Evolutionary conservation across 2,797 vertebrate genomes (phyloP).

Genomic region (Onychomys torridus): DNA sequence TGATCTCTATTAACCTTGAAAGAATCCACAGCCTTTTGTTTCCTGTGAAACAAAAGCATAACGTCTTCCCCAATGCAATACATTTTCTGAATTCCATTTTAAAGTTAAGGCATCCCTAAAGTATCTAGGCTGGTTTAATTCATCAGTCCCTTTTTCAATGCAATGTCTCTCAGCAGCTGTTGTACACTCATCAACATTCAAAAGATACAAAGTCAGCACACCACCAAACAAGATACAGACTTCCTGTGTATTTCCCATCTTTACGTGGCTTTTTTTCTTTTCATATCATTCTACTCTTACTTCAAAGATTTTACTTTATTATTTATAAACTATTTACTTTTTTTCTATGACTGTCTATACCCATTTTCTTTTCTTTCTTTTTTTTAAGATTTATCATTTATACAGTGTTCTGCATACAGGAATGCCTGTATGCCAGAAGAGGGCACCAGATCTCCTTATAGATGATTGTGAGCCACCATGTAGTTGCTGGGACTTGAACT

Average conservation of each 20-base stretch:
- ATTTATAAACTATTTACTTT: background rate
- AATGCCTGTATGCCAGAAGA: too few relatives aligned
- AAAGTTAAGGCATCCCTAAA: background rate
- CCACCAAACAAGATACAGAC: background rate
- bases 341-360: background rate
- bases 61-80: background rate
- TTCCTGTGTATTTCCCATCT: background rate
- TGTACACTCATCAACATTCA: background rate
- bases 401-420: too few relatives aligned
- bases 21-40: background rate
- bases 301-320: background rate
- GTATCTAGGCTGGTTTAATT: background rate
- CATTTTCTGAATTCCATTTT: background rate
- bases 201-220: background rate
- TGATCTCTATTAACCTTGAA: background rate
- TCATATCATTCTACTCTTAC: background rate
- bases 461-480: too few relatives aligned
- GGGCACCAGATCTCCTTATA: too few relatives aligned
- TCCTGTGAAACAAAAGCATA: background rate
- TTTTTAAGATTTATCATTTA: too few relatives aligned
- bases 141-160: background rate
- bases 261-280: background rate
- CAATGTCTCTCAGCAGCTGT: background rate
- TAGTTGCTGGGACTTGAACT: too few relatives aligned
- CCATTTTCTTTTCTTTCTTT: background rate